Conservation (phyloP, 1,140 invertebrate genomes). For the Macrosteles quadrilineatus region DNA sequence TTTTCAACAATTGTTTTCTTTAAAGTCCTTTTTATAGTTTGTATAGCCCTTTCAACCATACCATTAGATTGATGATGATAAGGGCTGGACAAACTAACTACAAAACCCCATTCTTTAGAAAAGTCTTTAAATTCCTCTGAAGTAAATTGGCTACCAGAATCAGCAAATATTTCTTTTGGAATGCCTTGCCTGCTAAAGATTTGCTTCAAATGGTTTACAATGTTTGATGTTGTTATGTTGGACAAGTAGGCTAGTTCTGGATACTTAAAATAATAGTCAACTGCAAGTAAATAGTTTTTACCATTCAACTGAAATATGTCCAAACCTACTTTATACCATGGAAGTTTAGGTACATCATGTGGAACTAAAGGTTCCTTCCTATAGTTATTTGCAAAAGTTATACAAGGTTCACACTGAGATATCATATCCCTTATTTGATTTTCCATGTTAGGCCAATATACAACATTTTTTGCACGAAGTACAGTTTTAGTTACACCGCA, state of each 20-base stretch:
- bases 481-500: not conserved
- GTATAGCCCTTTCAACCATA: slow-evolving; percentile 46
- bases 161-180: slow-evolving; percentile 46
- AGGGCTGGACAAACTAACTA: slow-evolving; percentile 47
- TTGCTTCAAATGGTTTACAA: slow-evolving; percentile 41
- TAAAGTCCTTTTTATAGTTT: slow-evolving; percentile 48
- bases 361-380: slow-evolving; percentile 45
- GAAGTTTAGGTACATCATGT: slow-evolving; percentile 43
- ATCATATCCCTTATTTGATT: slow-evolving; percentile 21
- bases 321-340: slow-evolving; percentile 46
- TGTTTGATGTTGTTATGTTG: slow-evolving; percentile 17
- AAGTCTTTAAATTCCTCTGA: slow-evolving; percentile 49
- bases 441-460: slow-evolving; percentile 30
- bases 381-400: slow-evolving; percentile 36
- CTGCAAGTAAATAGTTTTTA: slow-evolving; percentile 45
- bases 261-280: slow-evolving; percentile 48
- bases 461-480: slow-evolving; percentile 5
- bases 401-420: slow-evolving; percentile 26
- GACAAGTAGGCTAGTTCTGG: slow-evolving; percentile 40
- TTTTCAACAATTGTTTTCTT: slow-evolving; percentile 40
- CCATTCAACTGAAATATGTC: slow-evolving; percentile 46
- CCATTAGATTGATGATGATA: slow-evolving; percentile 49
- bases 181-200: slow-evolving; percentile 46
- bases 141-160: slow-evolving; percentile 50
- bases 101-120: slow-evolving; percentile 48